phyloP scores from a whole-genome alignment of 2,888 invertebrate species.

The Elmis aenea region DNA sequence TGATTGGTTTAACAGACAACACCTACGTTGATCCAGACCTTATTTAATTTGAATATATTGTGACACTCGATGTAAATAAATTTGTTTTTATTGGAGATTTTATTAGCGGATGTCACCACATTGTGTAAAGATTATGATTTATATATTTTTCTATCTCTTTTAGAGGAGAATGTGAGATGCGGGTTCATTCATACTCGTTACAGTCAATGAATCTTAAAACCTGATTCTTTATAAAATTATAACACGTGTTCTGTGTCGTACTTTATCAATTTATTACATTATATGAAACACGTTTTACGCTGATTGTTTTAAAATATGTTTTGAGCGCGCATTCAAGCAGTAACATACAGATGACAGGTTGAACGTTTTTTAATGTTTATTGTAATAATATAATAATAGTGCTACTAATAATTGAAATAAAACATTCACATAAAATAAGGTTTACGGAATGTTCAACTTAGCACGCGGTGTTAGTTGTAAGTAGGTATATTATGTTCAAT shows the following conservation, averaged over 20 bases:
- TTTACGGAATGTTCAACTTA: too few species aligned
- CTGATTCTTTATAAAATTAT: constrained; percentile 28
- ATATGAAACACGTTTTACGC: too few species aligned
- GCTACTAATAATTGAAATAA: too few species aligned
- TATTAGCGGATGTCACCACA: constrained; percentile 31
- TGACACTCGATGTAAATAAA: constrained; percentile 38
- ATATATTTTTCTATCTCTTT: constrained; percentile 15
- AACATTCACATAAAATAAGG: too few species aligned
- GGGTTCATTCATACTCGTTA: constrained; percentile 21
- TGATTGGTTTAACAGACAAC: constrained; percentile 13
- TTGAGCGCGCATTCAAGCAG: too few species aligned
- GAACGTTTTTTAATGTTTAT: too few species aligned
- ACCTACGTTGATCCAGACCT: constrained; percentile 20
- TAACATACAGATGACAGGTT: too few species aligned
- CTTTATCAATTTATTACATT: constrained; percentile 23
- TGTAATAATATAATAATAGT: too few species aligned
- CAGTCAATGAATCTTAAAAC: constrained; percentile 24
- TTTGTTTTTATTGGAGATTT: constrained; percentile 35
- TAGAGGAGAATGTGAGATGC: constrained; percentile 9
- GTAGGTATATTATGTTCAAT: too few species aligned
- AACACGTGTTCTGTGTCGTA: constrained; percentile 26
- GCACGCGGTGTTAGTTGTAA: too few species aligned
- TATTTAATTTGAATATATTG: constrained; percentile 45
- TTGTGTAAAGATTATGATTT: constrained; percentile 31
- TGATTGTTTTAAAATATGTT: too few species aligned